These are phyloP conservation scores for Monomorium pharaonis DNA, from an alignment of 1,140 invertebrate genomes.

Conservation along the genomic window DNA sequence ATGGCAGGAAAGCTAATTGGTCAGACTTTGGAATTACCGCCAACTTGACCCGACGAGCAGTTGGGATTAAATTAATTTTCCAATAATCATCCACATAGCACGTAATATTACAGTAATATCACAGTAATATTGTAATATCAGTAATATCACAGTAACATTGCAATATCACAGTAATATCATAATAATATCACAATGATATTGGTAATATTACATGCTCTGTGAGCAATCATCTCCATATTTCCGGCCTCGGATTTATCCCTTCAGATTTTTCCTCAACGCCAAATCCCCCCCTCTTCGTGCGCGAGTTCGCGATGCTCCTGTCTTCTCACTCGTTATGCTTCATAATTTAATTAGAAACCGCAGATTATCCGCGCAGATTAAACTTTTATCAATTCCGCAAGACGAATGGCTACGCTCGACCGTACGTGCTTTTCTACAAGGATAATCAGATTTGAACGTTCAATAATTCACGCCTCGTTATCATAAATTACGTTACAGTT, in stretches of 20 bases:
- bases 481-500: slow-evolving; percentile 44
- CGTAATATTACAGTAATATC: too few species aligned
- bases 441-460: slow-evolving; percentile 56
- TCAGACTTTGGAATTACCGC: not conserved
- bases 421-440: slow-evolving; percentile 34
- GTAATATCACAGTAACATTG: too few species aligned
- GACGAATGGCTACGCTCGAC: not conserved
- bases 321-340: not conserved
- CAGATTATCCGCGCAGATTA: not conserved
- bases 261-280: not conserved
- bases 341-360: slow-evolving; percentile 12
- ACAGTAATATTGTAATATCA: too few species aligned
- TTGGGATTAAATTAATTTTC: not conserved
- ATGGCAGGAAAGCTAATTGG: not conserved
- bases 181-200: too few species aligned
- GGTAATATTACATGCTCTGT: too few species aligned
- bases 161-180: too few species aligned
- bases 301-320: not conserved
- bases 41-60: not conserved
- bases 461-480: slow-evolving; percentile 61
- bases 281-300: not conserved
- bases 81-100: too few species aligned
- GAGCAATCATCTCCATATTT: not conserved
- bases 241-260: too few species aligned
- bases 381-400: not conserved